Conservation (phyloP, 2,888 invertebrate species). For the Stenodera caucasica region DNA sequence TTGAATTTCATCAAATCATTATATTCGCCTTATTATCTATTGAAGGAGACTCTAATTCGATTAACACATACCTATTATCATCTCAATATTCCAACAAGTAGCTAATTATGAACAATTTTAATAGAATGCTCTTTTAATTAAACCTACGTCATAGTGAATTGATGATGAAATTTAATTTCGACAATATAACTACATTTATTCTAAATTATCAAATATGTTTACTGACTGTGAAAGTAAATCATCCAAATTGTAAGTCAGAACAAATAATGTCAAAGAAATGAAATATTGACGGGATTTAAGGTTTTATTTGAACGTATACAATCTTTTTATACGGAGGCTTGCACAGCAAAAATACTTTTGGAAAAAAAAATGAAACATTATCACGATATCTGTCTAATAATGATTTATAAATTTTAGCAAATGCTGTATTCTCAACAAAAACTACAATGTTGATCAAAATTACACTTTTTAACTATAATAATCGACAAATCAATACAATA, state of each 20-base stretch:
- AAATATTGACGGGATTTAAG: neutral
- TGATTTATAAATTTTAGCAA: too few relatives aligned
- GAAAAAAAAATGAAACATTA: too few relatives aligned
- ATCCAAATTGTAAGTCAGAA: neutral
- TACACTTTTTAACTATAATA: neutral
- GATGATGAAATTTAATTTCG: neutral
- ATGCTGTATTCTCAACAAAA: too few relatives aligned
- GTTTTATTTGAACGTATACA: neutral
- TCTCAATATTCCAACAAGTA: neutral
- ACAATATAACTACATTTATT: neutral
- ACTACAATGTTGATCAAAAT: too few relatives aligned
- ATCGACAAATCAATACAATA: neutral
- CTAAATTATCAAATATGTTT: too few relatives aligned
- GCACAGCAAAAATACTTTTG: neutral
- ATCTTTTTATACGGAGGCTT: neutral
- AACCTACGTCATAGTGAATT: neutral
- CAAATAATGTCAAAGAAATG: neutral
- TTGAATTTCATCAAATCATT: neutral
- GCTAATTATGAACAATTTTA: too few relatives aligned
- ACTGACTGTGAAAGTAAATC: too few relatives aligned
- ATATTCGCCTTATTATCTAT: conserved; percentile 22
- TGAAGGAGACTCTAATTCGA: conserved; percentile 22
- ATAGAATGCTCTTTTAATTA: neutral
- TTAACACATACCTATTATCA: conserved; percentile 15
- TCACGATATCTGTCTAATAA: too few relatives aligned